These are phyloP conservation scores for Agrotis clavis DNA, from an alignment of 2,888 invertebrate species.

Conservation along the genomic window DNA sequence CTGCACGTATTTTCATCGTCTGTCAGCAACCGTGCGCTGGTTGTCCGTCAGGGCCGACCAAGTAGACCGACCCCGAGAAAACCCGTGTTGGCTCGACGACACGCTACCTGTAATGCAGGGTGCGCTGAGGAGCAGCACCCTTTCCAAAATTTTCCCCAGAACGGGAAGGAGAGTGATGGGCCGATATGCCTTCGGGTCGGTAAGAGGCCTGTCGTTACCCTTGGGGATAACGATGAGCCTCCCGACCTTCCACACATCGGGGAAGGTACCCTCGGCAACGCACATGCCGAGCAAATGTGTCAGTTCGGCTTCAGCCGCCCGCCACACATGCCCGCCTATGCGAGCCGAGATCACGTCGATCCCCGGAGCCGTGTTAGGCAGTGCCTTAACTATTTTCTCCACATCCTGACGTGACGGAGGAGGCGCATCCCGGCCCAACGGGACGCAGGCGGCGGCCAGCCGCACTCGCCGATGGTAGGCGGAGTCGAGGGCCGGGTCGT, in stretches of 20 bases:
- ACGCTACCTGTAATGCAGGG: constrained; percentile 25
- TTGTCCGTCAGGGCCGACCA: constrained; percentile 56
- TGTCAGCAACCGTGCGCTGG: neutral
- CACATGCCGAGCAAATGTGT: neutral
- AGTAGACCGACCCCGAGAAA: constrained; percentile 64
- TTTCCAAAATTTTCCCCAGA: neutral
- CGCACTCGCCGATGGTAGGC: too few species aligned
- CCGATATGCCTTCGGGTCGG: neutral
- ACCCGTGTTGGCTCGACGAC: constrained; percentile 68
- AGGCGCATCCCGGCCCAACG: constrained; percentile 42
- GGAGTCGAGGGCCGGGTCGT: too few species aligned
- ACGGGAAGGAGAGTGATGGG: neutral
- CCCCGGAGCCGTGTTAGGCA: neutral
- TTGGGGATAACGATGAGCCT: neutral
- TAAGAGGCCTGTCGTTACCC: neutral
- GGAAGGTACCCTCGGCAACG: constrained; percentile 57
- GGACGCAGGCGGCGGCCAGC: too few species aligned
- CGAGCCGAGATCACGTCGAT: neutral
- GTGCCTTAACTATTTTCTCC: neutral
- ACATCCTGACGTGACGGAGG: constrained; percentile 14
- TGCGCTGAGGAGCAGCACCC: constrained; percentile 51
- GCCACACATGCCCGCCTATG: neutral
- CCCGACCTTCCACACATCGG: constrained; percentile 60
- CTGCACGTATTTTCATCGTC: constrained; percentile 55
- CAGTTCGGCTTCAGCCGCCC: neutral